phyloP scores from a whole-genome alignment of 2,797 vertebrate genomes.

The Moxostoma hubbsi region DNA sequence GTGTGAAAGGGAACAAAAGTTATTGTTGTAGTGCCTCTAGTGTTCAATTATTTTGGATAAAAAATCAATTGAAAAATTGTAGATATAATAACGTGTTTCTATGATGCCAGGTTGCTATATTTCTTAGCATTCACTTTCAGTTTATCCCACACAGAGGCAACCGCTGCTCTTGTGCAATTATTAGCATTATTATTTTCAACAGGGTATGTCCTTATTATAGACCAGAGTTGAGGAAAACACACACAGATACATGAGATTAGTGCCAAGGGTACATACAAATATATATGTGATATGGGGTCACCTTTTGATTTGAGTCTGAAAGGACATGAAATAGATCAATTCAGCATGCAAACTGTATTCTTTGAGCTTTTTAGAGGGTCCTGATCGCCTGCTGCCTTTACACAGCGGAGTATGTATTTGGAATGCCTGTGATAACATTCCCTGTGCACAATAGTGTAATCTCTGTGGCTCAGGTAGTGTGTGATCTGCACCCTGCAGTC shows the following conservation, averaged over 20 bases:
- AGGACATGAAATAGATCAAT: slow-evolving; percentile 73
- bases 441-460: slow-evolving; percentile 79
- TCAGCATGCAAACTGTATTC: slow-evolving; percentile 76
- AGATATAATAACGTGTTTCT: no score
- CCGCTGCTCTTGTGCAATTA: no score
- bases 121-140: no score
- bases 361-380: slow-evolving; percentile 76
- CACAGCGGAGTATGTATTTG: slow-evolving; percentile 72
- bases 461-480: slow-evolving; percentile 84
- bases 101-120: no score
- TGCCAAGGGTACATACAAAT: background rate
- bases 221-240: background rate
- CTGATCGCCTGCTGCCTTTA: slow-evolving; percentile 71
- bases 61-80: no score
- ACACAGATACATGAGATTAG: background rate
- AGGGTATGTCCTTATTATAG: background rate
- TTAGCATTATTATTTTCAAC: no score
- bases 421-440: slow-evolving; percentile 78
- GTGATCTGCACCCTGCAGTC: slow-evolving; percentile 71
- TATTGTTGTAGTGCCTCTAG: no score
- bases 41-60: no score
- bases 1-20: no score
- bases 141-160: no score
- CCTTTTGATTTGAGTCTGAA: slow-evolving; percentile 61
- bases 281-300: slow-evolving; percentile 74